Base-by-base conservation (phyloP, 1,140 invertebrate species). In the Formica selysi region DNA sequence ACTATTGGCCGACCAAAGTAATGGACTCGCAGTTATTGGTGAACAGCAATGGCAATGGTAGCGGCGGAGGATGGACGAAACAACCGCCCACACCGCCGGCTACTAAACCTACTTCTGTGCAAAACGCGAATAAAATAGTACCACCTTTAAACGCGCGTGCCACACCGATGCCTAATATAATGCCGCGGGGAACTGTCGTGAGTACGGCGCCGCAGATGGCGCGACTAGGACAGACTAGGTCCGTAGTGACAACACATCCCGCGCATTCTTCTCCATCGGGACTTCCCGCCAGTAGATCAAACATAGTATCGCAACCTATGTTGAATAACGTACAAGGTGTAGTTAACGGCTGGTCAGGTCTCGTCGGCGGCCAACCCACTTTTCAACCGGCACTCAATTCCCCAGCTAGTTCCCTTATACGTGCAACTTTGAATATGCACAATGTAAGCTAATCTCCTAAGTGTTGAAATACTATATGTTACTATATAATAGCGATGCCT, bases 1-100 rank as follows among this genome's bases (percentile, higher is more conserved):
- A 98, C 86, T 98, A 98, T 94, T 98, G 98, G 98, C 98, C 98
- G 7, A 97, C 97, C 91, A 98, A 98, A 95, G 97, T 98, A 68
- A 96, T 98, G 62, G 97, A 98, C 86, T 97, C 96, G 6, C 97
- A 97, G 91, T 95, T 98, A 11, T 94, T 97, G 44, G 95, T 97
- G 88, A 96, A 95, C 88, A 96, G 96, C 78, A 97, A 96, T 94
- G 93, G 92, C 85, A 92, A 90, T 83, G 95, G 96, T 91, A 95
- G 96, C 89, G 95, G 95, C 26, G 96, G 96, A 1, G 96, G 96
- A 67, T 97, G 96, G 96, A 97, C 96, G 0, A 95, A 96, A 62
- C 96, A 96, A 83, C 96, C 96, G 36, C 91, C 94, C 0, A 94
- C 93, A 57, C 95, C 94, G 29, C 95, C 94, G 0, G 86, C 51